phyloP scores from a whole-genome alignment of 2,113 vertebrate species.

The Fregetta grallaria region DNA sequence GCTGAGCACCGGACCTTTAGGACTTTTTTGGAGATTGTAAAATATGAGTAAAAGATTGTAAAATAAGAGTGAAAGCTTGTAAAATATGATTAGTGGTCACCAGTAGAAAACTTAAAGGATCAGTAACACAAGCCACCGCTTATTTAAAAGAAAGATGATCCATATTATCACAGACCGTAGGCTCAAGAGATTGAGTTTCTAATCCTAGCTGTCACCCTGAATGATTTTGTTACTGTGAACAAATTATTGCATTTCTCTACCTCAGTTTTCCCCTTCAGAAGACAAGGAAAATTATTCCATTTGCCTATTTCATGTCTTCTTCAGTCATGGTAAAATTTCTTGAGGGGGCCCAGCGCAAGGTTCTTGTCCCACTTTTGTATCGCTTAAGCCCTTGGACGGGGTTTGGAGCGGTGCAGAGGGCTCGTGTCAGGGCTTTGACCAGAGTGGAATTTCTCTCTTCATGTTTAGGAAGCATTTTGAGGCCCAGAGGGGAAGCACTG shows the following conservation, averaged over 20 bases:
- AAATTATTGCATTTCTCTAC: background rate
- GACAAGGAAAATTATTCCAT: background rate
- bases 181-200: background rate
- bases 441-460: constrained; percentile 50
- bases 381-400: background rate
- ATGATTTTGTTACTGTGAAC: background rate
- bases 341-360: background rate
- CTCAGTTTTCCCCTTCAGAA: background rate
- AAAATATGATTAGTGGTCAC: constrained; percentile 18
- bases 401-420: background rate
- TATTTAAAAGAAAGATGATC: constrained; percentile 16
- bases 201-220: background rate
- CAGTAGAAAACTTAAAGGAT: background rate
- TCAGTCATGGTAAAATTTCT: background rate
- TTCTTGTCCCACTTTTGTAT: background rate
- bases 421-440: constrained; percentile 60
- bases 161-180: background rate
- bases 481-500: constrained; percentile 36
- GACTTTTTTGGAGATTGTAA: background rate
- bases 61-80: background rate
- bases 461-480: constrained; percentile 47
- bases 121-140: background rate
- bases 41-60: background rate
- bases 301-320: background rate
- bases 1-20: background rate